Conservation (phyloP, 2,113 vertebrate species). For the Mormoops blainvillei region DNA sequence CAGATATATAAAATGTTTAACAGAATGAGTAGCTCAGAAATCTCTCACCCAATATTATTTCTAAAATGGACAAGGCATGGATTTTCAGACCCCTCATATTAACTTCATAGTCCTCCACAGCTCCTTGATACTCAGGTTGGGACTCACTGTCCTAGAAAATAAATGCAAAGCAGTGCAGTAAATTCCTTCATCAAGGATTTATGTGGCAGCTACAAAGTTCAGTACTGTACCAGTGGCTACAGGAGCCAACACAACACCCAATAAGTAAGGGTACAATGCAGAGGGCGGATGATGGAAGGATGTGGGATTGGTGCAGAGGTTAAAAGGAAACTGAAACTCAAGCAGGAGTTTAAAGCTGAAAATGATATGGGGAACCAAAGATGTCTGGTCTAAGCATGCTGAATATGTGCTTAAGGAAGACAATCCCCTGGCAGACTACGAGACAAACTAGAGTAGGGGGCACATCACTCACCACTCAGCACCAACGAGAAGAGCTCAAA, state of each 20-base stretch:
- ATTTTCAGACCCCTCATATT: neutral
- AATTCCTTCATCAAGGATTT: neutral
- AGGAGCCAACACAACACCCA: neutral
- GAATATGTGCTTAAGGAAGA: neutral
- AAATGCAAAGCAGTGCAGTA: neutral
- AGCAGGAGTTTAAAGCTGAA: neutral
- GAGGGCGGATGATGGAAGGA: neutral
- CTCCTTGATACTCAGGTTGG: neutral
- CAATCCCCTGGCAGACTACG: neutral
- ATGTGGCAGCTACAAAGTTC: neutral
- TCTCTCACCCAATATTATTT: neutral
- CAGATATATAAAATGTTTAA: neutral
- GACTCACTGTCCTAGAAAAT: neutral
- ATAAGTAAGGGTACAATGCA: neutral
- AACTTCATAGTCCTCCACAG: neutral
- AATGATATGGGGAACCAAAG: neutral
- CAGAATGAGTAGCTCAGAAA: neutral
- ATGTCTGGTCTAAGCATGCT: neutral
- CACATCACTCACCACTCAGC: neutral
- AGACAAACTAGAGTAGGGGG: neutral
- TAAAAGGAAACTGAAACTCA: neutral
- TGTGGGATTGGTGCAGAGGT: neutral
- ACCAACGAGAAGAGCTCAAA: neutral
- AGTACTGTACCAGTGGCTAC: neutral
- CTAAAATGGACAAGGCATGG: neutral